phyloP scores from a whole-genome alignment of 1,140 invertebrate genomes.

The Leptoteleia sp. region DNA sequence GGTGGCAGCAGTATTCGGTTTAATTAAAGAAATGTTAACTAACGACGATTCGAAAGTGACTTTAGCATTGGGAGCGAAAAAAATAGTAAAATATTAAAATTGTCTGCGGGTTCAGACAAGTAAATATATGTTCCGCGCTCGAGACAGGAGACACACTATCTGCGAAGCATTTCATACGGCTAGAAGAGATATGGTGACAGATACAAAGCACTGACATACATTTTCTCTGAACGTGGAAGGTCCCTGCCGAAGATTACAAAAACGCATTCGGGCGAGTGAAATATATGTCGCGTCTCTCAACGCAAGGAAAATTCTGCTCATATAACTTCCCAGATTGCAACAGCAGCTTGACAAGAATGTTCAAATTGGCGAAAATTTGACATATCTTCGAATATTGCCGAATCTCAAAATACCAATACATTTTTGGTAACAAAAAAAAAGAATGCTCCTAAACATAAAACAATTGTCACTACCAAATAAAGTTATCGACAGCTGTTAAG shows the following conservation, averaged over 20 bases:
- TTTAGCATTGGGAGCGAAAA: background rate
- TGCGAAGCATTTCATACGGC: conserved; percentile 48
- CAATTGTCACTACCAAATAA: no score
- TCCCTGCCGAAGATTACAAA: conserved; percentile 59
- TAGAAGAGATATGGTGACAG: conserved; percentile 59
- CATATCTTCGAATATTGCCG: background rate
- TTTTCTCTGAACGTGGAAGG: conserved; percentile 55
- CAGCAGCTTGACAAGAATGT: conserved; percentile 30
- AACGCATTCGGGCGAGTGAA: conserved; percentile 45
- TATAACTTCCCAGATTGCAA: conserved; percentile 11
- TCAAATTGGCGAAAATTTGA: conserved; percentile 10
- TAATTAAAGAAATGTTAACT: no score
- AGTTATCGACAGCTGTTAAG: no score
- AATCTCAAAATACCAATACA: no score
- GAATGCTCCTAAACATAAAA: no score
- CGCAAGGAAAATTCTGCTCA: conserved; percentile 20
- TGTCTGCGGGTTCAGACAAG: conserved; percentile 14
- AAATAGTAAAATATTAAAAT: conserved; percentile 19
- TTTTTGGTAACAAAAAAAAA: no score
- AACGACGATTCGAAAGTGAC: no score
- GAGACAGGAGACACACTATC: conserved; percentile 39
- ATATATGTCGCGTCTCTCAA: conserved; percentile 31
- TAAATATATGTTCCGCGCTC: conserved; percentile 34
- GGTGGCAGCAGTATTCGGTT: no score
- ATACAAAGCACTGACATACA: conserved; percentile 62